These are phyloP conservation scores for Drosophila lutescens DNA, from an alignment of 2,888 invertebrate species.

Conservation along the genomic window DNA sequence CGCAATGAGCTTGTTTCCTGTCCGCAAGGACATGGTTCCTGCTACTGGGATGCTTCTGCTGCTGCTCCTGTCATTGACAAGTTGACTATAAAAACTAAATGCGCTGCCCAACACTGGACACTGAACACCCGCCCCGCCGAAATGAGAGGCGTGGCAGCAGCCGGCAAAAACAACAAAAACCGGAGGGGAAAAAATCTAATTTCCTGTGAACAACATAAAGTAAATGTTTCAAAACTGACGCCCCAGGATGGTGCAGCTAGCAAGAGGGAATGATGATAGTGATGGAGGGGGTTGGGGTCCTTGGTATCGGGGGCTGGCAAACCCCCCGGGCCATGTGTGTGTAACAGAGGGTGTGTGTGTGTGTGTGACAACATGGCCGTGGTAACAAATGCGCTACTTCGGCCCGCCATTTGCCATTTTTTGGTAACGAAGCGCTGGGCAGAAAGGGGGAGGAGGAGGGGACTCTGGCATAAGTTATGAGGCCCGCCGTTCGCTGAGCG, in stretches of 20 bases:
- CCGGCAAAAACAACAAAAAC: slow-evolving; percentile 4
- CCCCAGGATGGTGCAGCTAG: slow-evolving; percentile 47
- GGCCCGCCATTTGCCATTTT: slow-evolving; percentile 73
- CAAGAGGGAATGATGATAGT: not conserved
- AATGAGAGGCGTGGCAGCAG: slow-evolving; percentile 42
- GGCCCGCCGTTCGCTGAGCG: slow-evolving; percentile 28
- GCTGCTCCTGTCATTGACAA: slow-evolving; percentile 70
- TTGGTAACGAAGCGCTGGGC: slow-evolving; percentile 28
- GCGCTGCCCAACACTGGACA: slow-evolving; percentile 58
- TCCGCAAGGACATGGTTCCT: slow-evolving; percentile 67
- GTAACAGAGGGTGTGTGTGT: slow-evolving; percentile 37
- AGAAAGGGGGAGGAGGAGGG: slow-evolving; percentile 6
- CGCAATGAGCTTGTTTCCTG: slow-evolving; percentile 80
- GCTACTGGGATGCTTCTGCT: slow-evolving; percentile 6
- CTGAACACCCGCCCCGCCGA: no score
- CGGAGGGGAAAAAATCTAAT: slow-evolving; percentile 69
- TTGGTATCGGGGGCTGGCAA: not conserved
- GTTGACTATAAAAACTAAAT: slow-evolving; percentile 76
- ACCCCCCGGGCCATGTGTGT: slow-evolving; percentile 18
- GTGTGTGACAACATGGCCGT: slow-evolving; percentile 68
- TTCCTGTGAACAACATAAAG: slow-evolving; percentile 81
- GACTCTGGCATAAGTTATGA: slow-evolving; percentile 75
- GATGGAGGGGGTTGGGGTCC: not conserved
- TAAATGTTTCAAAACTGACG: slow-evolving; percentile 79
- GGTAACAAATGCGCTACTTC: slow-evolving; percentile 69